Evolutionary conservation across 2,113 vertebrate species (phyloP).

Genomic region (Pelusios castaneus): DNA sequence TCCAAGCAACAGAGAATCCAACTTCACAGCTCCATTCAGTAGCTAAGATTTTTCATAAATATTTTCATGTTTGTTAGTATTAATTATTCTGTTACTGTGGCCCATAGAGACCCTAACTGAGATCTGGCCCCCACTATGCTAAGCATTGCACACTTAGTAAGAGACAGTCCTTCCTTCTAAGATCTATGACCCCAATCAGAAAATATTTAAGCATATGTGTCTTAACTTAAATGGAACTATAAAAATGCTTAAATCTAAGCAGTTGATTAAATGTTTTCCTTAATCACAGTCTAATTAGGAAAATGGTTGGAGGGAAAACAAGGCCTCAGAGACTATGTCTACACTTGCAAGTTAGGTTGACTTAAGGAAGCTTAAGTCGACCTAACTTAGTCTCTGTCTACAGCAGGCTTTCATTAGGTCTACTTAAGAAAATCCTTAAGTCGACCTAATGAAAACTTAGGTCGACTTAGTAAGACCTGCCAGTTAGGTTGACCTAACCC

Average conservation of each 20-base stretch:
- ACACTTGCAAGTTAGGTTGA: no score
- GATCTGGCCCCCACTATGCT: neutral
- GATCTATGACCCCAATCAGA: neutral
- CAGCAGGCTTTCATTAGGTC: no score
- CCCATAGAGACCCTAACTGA: neutral
- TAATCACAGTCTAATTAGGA: neutral
- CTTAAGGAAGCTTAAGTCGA: no score
- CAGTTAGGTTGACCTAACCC: no score
- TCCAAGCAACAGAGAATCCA: accelerated
- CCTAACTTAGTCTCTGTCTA: no score
- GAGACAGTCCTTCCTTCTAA: neutral
- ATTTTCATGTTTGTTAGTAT: neutral
- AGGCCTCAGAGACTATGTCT: no score
- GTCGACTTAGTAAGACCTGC: no score
- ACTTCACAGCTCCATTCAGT: neutral
- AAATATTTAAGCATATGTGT: neutral
- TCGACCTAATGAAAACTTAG: no score
- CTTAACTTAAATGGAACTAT: neutral
- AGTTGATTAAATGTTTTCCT: neutral
- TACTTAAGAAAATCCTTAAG: no score
- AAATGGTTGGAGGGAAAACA: neutral
- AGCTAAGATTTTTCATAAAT: neutral
- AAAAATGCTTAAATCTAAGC: neutral
- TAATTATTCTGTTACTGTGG: neutral
- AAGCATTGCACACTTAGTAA: neutral